Percentiles rank a stretch among this genome's conserved stretches.
Evolutionary conservation across 2,797 vertebrate species (phyloP).

Genomic region (Distichodus sexfasciatus): DNA sequence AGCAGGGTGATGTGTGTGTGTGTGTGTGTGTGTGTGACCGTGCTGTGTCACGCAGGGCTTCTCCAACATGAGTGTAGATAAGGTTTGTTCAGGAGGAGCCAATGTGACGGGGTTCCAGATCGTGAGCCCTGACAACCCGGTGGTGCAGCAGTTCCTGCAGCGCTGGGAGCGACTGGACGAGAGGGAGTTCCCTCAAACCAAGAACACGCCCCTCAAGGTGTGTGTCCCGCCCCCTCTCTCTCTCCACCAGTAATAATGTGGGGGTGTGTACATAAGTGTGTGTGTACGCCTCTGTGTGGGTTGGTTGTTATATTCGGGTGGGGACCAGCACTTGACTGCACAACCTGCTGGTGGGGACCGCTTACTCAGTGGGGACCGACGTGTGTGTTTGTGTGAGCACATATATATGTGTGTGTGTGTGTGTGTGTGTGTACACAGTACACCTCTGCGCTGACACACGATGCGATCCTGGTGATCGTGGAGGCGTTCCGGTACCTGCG

Average conservation of each 20-base stretch:
- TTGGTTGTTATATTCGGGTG: no score
- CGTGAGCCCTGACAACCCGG: slow-evolving; percentile 90
- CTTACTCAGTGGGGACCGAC: no score
- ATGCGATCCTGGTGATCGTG: slow-evolving; percentile 90
- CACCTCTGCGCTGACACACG: slow-evolving; percentile 93
- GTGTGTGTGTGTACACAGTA: slow-evolving; percentile 74
- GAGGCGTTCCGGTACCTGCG: slow-evolving; percentile 96
- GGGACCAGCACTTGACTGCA: no score
- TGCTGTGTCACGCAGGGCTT: slow-evolving; percentile 81
- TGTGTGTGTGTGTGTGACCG: neutral
- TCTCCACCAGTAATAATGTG: no score
- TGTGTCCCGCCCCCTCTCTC: no score
- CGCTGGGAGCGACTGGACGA: slow-evolving; percentile 97
- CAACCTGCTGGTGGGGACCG: no score
- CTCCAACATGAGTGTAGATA: slow-evolving; percentile 90
- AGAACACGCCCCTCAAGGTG: slow-evolving; percentile 93
- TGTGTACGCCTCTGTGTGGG: slow-evolving; percentile 10
- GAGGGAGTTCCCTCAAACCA: slow-evolving; percentile 96
- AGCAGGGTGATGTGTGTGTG: neutral
- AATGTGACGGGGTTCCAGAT: slow-evolving; percentile 98
- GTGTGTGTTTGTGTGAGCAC: neutral
- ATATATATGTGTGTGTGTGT: neutral
- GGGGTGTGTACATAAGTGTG: slow-evolving; percentile 19
- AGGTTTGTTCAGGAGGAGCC: slow-evolving; percentile 91
- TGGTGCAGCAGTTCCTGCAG: slow-evolving; percentile 96